phyloP scores from a whole-genome alignment of 2,113 vertebrate species.

The Paramormyrops kingsleyae region DNA sequence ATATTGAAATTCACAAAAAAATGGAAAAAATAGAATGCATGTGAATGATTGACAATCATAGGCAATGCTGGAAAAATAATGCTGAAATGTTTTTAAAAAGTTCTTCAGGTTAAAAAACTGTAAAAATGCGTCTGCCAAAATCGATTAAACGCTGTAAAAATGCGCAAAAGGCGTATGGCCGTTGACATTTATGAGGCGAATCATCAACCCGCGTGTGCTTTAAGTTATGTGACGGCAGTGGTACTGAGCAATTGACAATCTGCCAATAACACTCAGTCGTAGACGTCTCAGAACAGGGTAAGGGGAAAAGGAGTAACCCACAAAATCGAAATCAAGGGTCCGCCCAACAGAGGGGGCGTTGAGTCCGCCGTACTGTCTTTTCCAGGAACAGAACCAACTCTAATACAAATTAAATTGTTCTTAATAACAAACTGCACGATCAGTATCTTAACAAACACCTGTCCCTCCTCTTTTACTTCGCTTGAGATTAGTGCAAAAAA shows the following conservation, averaged over 20 bases:
- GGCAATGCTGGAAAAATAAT: background rate
- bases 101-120: constrained; percentile 34
- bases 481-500: background rate
- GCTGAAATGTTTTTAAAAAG: background rate
- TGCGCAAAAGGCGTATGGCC: constrained; percentile 48
- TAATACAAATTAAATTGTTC: background rate
- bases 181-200: constrained; percentile 61
- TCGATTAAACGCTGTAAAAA: constrained; percentile 50
- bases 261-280: constrained; percentile 72
- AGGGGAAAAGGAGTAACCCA: constrained; percentile 31
- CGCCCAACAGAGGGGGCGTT: constrained; percentile 32
- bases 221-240: constrained; percentile 63
- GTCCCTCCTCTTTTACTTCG: background rate
- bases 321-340: constrained; percentile 35
- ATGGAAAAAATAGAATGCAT: background rate
- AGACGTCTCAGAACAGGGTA: constrained; percentile 60
- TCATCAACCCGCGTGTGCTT: constrained; percentile 50
- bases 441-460: constrained; percentile 2
- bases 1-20: background rate
- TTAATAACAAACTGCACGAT: background rate
- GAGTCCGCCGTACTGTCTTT: constrained; percentile 12
- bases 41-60: background rate
- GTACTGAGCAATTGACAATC: constrained; percentile 72
- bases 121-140: constrained; percentile 50
- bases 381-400: constrained; percentile 1